These are phyloP conservation scores for Philereme vetulata DNA, from an alignment of 2,888 invertebrate genomes.

Conservation along the genomic window DNA sequence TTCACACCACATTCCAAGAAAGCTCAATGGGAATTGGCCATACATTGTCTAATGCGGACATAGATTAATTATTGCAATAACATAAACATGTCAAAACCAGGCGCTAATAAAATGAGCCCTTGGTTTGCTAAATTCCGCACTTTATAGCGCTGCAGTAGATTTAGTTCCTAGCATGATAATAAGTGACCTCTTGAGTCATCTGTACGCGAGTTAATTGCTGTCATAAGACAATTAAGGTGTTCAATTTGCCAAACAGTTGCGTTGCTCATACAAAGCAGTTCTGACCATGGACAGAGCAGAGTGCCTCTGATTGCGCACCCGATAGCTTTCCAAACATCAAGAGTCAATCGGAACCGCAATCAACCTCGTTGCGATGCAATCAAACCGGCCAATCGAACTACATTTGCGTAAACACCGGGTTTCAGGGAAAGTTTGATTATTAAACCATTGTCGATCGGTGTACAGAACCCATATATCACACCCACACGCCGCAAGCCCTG, in stretches of 20 bases:
- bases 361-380: slow-evolving; percentile 39
- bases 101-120: slow-evolving; percentile 17
- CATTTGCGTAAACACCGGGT: slow-evolving; percentile 45
- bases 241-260: slow-evolving; percentile 26
- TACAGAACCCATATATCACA: slow-evolving; percentile 38
- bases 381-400: slow-evolving; percentile 44
- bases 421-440: slow-evolving; percentile 47
- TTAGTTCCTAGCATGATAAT: slow-evolving; percentile 31
- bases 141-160: slow-evolving; percentile 17
- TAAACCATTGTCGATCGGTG: slow-evolving; percentile 42
- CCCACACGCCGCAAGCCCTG: slow-evolving; percentile 41
- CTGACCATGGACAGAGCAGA: slow-evolving; percentile 1
- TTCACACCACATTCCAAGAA: slow-evolving; percentile 39
- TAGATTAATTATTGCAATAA: slow-evolving; percentile 21
- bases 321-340: slow-evolving; percentile 21
- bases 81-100: slow-evolving; percentile 33
- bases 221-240: slow-evolving; percentile 24
- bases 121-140: slow-evolving; percentile 19
- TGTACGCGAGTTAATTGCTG: slow-evolving; percentile 29
- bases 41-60: slow-evolving; percentile 13
- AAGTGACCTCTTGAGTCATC: slow-evolving; percentile 32
- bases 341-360: slow-evolving; percentile 35
- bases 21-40: slow-evolving; percentile 19
- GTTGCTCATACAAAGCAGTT: slow-evolving; percentile 12
- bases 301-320: slow-evolving; percentile 3